A percentile compares a stretch with the other conserved stretches of the same genome.
phyloP scores from a whole-genome alignment of 1,140 invertebrate species.

The Diabrotica undecimpunctata region DNA sequence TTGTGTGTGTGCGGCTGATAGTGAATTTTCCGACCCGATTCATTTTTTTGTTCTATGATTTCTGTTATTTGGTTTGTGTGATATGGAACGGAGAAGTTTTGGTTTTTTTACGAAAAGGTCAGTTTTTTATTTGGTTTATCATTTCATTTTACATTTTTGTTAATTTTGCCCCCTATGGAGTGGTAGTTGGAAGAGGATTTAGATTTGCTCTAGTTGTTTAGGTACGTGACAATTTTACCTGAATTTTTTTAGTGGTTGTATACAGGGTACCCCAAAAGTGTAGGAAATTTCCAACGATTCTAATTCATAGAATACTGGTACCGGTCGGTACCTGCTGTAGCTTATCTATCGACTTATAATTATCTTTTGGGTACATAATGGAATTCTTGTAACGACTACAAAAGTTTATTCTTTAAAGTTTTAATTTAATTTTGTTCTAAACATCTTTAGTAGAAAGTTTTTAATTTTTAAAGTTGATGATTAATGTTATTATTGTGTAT shows the following conservation, averaged over 20 bases:
- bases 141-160: background rate
- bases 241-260: slow-evolving; percentile 1
- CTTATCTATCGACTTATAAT: too few species aligned
- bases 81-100: slow-evolving; percentile 47
- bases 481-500: too few species aligned
- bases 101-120: slow-evolving; percentile 49
- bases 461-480: too few species aligned
- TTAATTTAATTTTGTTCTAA: too few species aligned
- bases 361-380: too few species aligned
- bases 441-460: too few species aligned
- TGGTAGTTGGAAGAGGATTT: slow-evolving; percentile 16
- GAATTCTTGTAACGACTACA: too few species aligned
- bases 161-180: background rate
- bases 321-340: too few species aligned
- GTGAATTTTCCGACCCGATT: slow-evolving; percentile 27
- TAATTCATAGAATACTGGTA: too few species aligned
- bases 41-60: slow-evolving; percentile 26
- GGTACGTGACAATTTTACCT: background rate
- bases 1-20: slow-evolving; percentile 7
- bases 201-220: background rate
- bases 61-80: slow-evolving; percentile 38
- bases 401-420: too few species aligned
- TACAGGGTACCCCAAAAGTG: background rate
- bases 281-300: too few species aligned
- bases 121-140: slow-evolving; percentile 38